A percentile compares a stretch with the other conserved stretches of the same genome.
phyloP scores from a whole-genome alignment of 1,140 invertebrate genomes.

The Neuroterus valhalla region DNA sequence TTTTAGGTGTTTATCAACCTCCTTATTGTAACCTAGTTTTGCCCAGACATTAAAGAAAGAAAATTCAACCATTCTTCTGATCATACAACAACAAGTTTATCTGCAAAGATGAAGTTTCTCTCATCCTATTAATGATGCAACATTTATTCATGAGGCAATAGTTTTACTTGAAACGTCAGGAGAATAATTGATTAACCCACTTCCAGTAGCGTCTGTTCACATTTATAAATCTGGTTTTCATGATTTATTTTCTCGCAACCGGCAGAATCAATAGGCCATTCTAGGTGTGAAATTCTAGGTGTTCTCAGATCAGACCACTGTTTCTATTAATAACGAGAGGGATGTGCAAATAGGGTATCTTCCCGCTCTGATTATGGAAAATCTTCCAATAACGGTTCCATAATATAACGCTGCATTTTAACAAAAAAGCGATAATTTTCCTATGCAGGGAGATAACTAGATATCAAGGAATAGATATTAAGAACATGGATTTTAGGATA shows the following conservation, averaged over 20 bases:
- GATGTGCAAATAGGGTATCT: slow-evolving; percentile 22
- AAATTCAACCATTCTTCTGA: too few species aligned
- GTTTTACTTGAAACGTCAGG: not conserved
- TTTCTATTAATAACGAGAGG: slow-evolving; percentile 20
- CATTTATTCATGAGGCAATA: not conserved
- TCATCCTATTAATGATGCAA: too few species aligned
- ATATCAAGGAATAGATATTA: too few species aligned
- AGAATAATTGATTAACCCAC: slow-evolving; percentile 25
- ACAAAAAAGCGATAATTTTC: not conserved
- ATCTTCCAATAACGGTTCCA: slow-evolving; percentile 23
- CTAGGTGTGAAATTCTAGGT: slow-evolving; percentile 11
- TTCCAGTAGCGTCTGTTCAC: not conserved
- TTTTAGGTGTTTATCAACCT: too few species aligned
- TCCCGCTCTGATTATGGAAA: slow-evolving; percentile 19
- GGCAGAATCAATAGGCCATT: not conserved
- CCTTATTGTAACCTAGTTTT: too few species aligned
- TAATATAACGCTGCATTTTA: not conserved
- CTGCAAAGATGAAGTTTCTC: too few species aligned
- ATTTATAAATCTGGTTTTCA: slow-evolving; percentile 5
- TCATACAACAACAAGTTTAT: too few species aligned
- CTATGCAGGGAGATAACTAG: too few species aligned
- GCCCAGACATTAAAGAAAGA: too few species aligned
- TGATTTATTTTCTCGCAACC: not conserved
- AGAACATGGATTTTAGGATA: too few species aligned
- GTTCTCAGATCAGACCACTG: not conserved